Conservation (phyloP, 1,140 invertebrate species). For the Aphis gossypii region DNA sequence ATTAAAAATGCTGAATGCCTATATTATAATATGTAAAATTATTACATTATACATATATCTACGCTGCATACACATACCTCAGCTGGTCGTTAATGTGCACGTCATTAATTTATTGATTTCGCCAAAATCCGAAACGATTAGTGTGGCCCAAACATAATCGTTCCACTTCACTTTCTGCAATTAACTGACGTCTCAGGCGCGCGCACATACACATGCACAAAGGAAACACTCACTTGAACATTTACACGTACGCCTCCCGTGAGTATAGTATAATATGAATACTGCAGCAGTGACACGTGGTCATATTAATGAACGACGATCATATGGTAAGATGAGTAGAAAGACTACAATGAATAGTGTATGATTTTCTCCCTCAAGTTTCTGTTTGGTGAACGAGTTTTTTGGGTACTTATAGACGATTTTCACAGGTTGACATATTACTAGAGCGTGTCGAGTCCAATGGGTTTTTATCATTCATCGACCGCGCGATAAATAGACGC, state of each 20-base stretch:
- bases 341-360: no score
- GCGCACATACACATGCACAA: neutral
- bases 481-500: no score
- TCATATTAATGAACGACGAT: no score
- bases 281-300: neutral
- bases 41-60: neutral
- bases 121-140: slow-evolving; percentile 51
- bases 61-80: neutral
- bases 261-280: neutral
- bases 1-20: slow-evolving; percentile 38
- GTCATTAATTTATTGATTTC: slow-evolving; percentile 56
- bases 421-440: no score
- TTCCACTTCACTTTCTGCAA: slow-evolving; percentile 54
- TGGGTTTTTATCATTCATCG: no score
- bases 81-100: slow-evolving; percentile 35
- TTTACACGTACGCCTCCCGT: neutral
- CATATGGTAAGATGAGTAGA: no score
- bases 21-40: slow-evolving; percentile 1
- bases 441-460: no score
- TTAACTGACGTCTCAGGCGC: neutral
- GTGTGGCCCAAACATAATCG: neutral
- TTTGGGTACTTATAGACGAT: no score
- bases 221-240: neutral
- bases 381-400: no score
- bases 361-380: no score